Base-by-base conservation (phyloP, 2,113 vertebrate genomes). In the Ranitomeya variabilis region DNA sequence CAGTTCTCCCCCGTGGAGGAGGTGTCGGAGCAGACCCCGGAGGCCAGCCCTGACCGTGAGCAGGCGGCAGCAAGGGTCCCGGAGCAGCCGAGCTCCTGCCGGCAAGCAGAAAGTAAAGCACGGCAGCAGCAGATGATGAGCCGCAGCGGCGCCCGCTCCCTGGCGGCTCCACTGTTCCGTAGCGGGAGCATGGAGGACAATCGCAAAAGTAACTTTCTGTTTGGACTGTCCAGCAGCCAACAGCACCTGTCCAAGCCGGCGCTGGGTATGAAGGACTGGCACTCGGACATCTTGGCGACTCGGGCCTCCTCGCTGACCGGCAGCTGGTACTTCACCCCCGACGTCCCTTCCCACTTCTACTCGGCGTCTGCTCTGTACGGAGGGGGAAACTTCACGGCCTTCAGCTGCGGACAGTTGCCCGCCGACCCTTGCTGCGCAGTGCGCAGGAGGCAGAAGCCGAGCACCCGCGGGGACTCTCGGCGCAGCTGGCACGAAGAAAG, bases 401-500 rank as follows among this genome's bases (percentile, higher is more conserved):
- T 92, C 91, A 94, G 96, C 93, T 97, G 97, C 16, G 83, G 96
- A 4, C 95, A 95, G 92, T 93, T 96, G 90, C 93, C 95, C 86
- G 93, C 94, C 0, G 97, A 98, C 23, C 95, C 91, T 10, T 93
- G 93, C 4, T 92, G 90, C 14, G 94, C 93, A 0, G 97, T 96
- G 86, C 97, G 97, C 52, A 90, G 97, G 87, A 93, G 97, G 74
- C 94, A 95, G 7, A 95, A 96, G 86, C 95, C 95, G 0, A 93
- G 94, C 0, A 96, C 96, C 81, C 91, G 94, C 0, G 96, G 96
- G 0, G 97, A 97, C 94, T 99, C 97, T 0, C 92, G 98, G 88
- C 92, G 98, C 16, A 99, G 97, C 93, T 99, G 98, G 98, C 98
- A 99, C 0, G 98, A 99, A 71, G 98, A 99, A 90, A 99, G 97